Base-by-base conservation (phyloP, 2,888 invertebrate genomes). In the Rhingia campestris region DNA sequence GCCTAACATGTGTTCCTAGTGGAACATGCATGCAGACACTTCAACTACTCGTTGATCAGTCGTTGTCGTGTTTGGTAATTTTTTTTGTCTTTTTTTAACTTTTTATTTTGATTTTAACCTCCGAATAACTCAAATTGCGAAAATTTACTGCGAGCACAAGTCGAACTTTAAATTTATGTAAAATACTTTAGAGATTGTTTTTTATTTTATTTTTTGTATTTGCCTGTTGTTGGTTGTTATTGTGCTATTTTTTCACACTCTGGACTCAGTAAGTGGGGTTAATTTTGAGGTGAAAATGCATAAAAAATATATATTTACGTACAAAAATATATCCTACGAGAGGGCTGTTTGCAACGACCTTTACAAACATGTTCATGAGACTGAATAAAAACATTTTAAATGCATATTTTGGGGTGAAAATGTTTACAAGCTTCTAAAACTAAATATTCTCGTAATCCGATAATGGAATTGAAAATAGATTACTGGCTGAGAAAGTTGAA, bases 81-180 rank as follows among this genome's bases (percentile, higher is more conserved):
- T 47, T 59, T 66, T 66, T 37, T 59, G 33, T 49, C 32, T n/a
- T 51, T 41, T 54, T 69, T 49, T 30, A 32, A 45, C 53, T 64
- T 72, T 45, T 41, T 35, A 56, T 58, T 45, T 41, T 56, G 10
- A 56, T 63, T 61, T 54, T 37, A 66, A 81, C 72, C 81, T 70
- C 53, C 39, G 64, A 81, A 70, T 81, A 70, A 64, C 51, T 81
- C 35, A 77, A 73, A 82, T 73, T 73, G 82, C 67, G 30, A 77
- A 82, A 77, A 82, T 77, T 77, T 73, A 77, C 82, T 82, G 41
- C 67, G 67, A 73, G 45, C 73, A 69, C 77, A 69, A 82, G 77
- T 69, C 82, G 64, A 74, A 74, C 63, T 82, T 82, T 73, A 73
- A 82, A 82, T 82, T 77, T 82, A 82, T 82, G 82, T 64, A 69